These are phyloP conservation scores for Macrosteles quadrilineatus DNA, from an alignment of 1,140 invertebrate species.

Conservation along the genomic window DNA sequence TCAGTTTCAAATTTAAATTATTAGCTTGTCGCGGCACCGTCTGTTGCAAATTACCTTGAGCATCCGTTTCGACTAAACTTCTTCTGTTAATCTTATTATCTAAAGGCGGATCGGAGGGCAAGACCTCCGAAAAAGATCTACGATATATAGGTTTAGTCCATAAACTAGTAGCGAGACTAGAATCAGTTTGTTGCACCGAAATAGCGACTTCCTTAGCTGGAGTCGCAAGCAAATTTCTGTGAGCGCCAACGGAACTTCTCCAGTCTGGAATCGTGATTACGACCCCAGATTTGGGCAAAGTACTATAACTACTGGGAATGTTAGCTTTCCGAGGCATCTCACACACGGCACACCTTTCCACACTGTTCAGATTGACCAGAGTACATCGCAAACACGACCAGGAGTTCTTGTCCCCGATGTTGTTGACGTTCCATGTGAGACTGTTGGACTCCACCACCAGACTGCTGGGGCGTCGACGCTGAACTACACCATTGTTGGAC, in stretches of 20 bases:
- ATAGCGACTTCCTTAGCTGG: constrained; percentile 50
- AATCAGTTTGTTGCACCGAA: constrained; percentile 44
- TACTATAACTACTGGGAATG: constrained; percentile 53
- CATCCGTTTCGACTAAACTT: constrained; percentile 63
- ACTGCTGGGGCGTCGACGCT: constrained; percentile 41
- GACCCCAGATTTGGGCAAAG: constrained; percentile 53
- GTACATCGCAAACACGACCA: constrained; percentile 64
- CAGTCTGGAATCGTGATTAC: constrained; percentile 56
- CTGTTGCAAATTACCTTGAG: constrained; percentile 42
- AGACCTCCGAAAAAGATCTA: constrained; percentile 55
- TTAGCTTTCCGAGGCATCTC: constrained; percentile 58
- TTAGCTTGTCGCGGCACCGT: constrained; percentile 34
- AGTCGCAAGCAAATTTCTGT: constrained; percentile 61
- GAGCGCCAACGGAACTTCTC: constrained; percentile 45
- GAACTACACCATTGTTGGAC: constrained; percentile 51
- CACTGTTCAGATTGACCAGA: constrained; percentile 54
- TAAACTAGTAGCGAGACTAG: constrained; percentile 7
- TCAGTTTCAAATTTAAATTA: constrained; percentile 43
- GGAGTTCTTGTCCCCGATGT: constrained; percentile 49
- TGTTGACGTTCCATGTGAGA: constrained; percentile 47
- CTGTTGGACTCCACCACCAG: constrained; percentile 33
- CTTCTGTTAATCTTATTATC: constrained; percentile 53
- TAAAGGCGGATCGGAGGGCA: constrained; percentile 49
- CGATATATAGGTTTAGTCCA: constrained; percentile 47
- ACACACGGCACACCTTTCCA: constrained; percentile 62